Evolutionary conservation across 2,888 invertebrate species (phyloP), one percentile per base, ranked within the genome.

Genomic region (Syritta pipiens): DNA sequence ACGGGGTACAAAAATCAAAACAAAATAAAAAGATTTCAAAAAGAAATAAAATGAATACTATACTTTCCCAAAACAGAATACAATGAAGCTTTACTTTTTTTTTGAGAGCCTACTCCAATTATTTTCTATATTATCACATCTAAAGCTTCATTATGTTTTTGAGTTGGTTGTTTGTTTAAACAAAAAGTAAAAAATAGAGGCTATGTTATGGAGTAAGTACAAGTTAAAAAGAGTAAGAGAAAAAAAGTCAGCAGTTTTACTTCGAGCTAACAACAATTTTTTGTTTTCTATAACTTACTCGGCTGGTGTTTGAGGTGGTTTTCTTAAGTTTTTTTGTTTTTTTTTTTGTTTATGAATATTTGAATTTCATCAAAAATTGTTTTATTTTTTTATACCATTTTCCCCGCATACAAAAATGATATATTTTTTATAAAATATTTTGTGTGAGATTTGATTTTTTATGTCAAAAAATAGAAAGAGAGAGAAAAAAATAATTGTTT

Each of bases 301-400:
- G 88, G 88, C 87, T 87, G 87, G 87, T 87, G 87, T 87, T 85
- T 87, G 87, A 87, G 87, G 87, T 86, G 86, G 85, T 87, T 88
- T 87, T 87, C 87, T 87, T 86, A 84, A 85, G 85, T 72, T 81
- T 60, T 60, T 57, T 59, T 81, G 71, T 76, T 74, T 82, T 82
- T 82, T 83, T 83, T 79, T 82, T 77, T 71, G 63, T 57, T 63
- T 60, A 74, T 76, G 74, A 82, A 83, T 83, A 79, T 79, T 71
- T 40, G 72, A 46, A 53, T 72, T 74, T 51, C 81, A 63, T 74
- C 74, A 81, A 81, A 81, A 74, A 74, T 65, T 59, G 14, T 26
- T 35, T 35, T 44, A 1, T 35, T 35, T 53, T 65, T 67, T 74
- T 55, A 67, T 60, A 62, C 7, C 59, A 67, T 67, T 72, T 20